Conservation (phyloP, 2,797 vertebrate species). For the Spheniscus humboldti region DNA sequence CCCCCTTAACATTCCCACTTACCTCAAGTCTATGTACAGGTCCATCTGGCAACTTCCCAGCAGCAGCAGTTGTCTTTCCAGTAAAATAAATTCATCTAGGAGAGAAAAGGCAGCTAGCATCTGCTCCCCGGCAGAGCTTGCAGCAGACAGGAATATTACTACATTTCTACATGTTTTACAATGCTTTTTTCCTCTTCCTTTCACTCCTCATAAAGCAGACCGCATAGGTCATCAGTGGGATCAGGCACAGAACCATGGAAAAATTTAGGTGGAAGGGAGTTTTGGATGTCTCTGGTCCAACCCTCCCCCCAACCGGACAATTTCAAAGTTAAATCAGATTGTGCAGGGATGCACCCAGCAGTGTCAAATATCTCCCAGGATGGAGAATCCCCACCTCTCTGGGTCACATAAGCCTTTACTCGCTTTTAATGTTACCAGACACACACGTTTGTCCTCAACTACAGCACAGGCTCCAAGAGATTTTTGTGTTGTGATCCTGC, state of each 20-base stretch:
- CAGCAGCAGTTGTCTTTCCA: constrained; percentile 4
- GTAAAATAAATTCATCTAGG: neutral
- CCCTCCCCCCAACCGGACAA: rapidly evolving
- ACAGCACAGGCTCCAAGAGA: neutral
- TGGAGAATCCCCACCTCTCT: neutral
- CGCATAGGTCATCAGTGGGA: neutral
- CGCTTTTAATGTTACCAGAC: neutral
- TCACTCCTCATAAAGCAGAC: neutral
- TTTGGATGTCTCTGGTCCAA: neutral
- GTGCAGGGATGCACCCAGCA: neutral
- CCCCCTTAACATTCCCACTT: neutral
- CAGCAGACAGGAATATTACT: neutral
- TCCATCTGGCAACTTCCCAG: neutral
- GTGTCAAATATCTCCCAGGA: neutral
- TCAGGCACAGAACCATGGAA: neutral
- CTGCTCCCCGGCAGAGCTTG: neutral
- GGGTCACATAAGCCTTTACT: neutral
- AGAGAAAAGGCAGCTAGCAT: constrained; percentile 8
- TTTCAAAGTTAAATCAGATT: neutral
- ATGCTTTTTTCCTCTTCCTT: neutral
- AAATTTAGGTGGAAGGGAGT: neutral
- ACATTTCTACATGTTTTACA: neutral
- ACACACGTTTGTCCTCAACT: neutral
- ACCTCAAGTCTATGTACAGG: neutral
- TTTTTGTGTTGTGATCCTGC: rapidly evolving